Conservation (phyloP, 2,888 invertebrate genomes). For the Cerastis leucographa region DNA sequence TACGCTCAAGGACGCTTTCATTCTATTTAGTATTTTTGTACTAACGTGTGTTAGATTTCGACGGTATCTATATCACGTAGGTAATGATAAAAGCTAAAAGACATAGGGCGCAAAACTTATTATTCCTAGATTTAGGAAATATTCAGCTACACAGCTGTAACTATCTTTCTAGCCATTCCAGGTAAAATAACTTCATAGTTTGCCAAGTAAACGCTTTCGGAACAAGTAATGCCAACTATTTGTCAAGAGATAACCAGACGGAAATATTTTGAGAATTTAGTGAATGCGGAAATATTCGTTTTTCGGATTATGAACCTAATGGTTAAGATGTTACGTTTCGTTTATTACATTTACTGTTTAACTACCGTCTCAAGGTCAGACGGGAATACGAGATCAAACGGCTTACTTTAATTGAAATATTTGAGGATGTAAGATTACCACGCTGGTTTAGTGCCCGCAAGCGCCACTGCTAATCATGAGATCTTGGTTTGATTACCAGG, state of each 20-base stretch:
- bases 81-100: background rate
- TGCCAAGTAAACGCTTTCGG: constrained; percentile 17
- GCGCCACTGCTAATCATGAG: background rate
- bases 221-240: constrained; percentile 30
- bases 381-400: background rate
- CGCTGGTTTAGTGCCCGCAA: background rate
- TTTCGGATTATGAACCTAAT: constrained; percentile 10
- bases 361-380: constrained; percentile 23
- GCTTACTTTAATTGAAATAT: background rate
- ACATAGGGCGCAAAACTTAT: background rate
- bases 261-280: constrained; percentile 17
- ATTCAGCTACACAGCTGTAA: constrained; percentile 10
- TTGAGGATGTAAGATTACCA: constrained; percentile 3
- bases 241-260: constrained; percentile 21
- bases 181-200: constrained; percentile 41
- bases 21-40: background rate
- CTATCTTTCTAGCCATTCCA: constrained; percentile 12
- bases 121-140: background rate
- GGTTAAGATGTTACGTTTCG: constrained; percentile 1
- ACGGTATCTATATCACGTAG: background rate
- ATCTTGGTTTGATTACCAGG: background rate
- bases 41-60: background rate
- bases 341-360: background rate
- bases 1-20: background rate
- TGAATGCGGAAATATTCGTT: constrained; percentile 24